Conservation (phyloP, 2,888 invertebrate genomes). For the Chaetoderma sp. region DNA sequence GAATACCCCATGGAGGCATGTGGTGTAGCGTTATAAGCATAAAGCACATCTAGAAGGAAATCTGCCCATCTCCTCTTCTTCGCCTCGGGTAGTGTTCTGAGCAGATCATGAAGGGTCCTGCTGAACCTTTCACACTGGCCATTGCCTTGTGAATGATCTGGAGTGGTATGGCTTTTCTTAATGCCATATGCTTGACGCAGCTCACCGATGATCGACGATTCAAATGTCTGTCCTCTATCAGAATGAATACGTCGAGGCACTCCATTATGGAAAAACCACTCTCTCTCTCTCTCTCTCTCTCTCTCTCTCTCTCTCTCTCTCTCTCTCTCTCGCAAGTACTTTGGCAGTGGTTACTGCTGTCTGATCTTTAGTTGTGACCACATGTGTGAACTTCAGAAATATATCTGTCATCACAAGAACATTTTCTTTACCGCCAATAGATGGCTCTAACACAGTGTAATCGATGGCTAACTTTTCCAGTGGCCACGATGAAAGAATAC, state of each 20-base stretch:
- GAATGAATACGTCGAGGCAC: conserved; percentile 23
- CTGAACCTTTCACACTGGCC: conserved; percentile 23
- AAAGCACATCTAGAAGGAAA: too few species aligned
- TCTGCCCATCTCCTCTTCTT: too few species aligned
- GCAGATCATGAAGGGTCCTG: too few species aligned
- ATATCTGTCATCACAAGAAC: conserved; percentile 31
- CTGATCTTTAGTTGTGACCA: conserved; percentile 31
- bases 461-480: conserved; percentile 30
- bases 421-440: conserved; percentile 21
- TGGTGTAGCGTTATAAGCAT: conserved; percentile 21
- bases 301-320: too few species aligned
- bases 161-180: conserved; percentile 18
- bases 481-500: conserved; percentile 18
- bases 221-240: too few species aligned
- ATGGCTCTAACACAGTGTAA: conserved; percentile 27
- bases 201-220: conserved; percentile 15
- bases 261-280: conserved; percentile 28
- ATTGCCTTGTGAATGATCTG: conserved; percentile 26
- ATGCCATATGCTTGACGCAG: conserved; percentile 23
- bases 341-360: conserved; percentile 25
- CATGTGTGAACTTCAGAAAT: conserved; percentile 29
- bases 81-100: too few species aligned
- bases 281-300: too few species aligned
- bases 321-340: conserved; percentile 15
- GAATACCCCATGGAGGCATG: conserved; percentile 18